Conservation (phyloP, 2,113 vertebrate genomes). For the Melanerpes aurifrons region DNA sequence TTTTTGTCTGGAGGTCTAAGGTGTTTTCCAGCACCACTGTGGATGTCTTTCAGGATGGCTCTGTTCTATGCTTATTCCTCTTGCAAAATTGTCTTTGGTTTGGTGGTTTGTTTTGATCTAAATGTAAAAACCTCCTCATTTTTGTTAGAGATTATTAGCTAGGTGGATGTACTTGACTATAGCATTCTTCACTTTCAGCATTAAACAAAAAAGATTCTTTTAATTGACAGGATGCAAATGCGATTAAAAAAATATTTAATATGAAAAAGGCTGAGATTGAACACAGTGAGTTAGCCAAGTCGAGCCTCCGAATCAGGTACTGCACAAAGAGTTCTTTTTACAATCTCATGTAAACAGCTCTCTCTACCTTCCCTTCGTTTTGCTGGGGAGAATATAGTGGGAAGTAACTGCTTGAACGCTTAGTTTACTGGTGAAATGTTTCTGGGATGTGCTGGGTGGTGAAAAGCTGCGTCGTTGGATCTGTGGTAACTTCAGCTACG, state of each 20-base stretch:
- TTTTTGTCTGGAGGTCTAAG: neutral
- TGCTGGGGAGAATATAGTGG: neutral
- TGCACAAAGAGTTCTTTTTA: neutral
- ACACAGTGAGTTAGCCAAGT: conserved; percentile 92
- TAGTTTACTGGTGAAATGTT: neutral
- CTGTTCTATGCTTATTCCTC: neutral
- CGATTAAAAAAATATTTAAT: conserved; percentile 96
- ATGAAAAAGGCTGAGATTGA: conserved; percentile 97
- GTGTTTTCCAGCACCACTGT: neutral
- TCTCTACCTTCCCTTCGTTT: neutral
- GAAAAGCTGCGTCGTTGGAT: neutral
- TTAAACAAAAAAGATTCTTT: conserved; percentile 57
- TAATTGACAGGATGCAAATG: conserved; percentile 92
- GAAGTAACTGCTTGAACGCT: neutral
- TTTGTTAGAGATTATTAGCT: neutral
- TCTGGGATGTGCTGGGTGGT: neutral
- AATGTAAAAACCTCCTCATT: neutral
- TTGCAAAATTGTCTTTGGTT: neutral
- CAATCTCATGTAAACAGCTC: neutral
- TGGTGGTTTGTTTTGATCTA: neutral
- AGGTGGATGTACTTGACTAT: neutral
- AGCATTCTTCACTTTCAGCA: neutral
- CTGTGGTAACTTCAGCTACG: neutral
- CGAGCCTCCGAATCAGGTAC: conserved; percentile 94
- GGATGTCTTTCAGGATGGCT: neutral